These are phyloP conservation scores for Atethmia centrago DNA, from an alignment of 2,888 invertebrate genomes.

Conservation along the genomic window DNA sequence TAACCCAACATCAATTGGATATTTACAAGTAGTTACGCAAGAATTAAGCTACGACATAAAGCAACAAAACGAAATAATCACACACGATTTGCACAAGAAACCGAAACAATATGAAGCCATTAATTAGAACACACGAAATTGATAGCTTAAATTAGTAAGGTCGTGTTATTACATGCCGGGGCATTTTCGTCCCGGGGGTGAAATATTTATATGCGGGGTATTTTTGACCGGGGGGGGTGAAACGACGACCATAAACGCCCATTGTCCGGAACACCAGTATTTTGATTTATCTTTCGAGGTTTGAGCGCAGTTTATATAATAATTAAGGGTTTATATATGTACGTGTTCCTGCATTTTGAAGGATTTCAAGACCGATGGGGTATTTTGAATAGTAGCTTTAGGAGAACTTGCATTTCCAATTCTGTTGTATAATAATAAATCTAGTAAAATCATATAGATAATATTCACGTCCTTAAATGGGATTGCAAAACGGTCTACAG, in stretches of 20 bases:
- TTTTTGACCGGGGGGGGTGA: constrained; percentile 34
- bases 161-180: constrained; percentile 45
- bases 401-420: not conserved
- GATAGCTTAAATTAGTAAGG: constrained; percentile 61
- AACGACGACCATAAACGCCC: constrained; percentile 50
- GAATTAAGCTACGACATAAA: not conserved
- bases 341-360: constrained; percentile 7
- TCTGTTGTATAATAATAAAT: not conserved
- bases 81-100: constrained; percentile 53
- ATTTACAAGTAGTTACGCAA: no score
- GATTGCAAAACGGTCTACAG: no score
- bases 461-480: not conserved
- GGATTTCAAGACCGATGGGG: not conserved
- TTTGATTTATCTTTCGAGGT: constrained; percentile 60
- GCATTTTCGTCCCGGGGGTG: constrained; percentile 34
- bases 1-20: not conserved
- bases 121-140: constrained; percentile 54
- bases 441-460: not conserved
- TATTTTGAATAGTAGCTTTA: not conserved
- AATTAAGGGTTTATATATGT: constrained; percentile 26
- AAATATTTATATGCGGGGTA: constrained; percentile 28
- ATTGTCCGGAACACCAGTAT: constrained; percentile 40
- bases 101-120: constrained; percentile 36
- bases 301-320: constrained; percentile 48
- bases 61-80: constrained; percentile 16